Evolutionary conservation across 2,113 vertebrate species (phyloP).

Genomic region (Notarius quadriscutis): DNA sequence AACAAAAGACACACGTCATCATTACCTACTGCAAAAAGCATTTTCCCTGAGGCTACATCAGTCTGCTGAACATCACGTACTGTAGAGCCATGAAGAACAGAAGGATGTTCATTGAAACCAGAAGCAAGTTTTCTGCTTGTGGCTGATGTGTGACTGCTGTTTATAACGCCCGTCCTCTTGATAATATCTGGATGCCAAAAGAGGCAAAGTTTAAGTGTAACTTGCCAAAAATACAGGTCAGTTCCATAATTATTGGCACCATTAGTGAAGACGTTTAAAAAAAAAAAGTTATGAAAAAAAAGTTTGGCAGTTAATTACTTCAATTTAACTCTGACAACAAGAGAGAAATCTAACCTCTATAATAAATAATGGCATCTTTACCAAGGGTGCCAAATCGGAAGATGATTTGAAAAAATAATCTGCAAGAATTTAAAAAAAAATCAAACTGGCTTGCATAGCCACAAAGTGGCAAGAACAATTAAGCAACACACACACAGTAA

Average conservation of each 20-base stretch:
- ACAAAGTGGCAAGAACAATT: background rate
- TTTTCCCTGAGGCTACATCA: conserved; percentile 71
- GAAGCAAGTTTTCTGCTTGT: conserved; percentile 72
- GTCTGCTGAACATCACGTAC: conserved; percentile 70
- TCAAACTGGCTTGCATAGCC: background rate
- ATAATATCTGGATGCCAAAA: conserved; percentile 75
- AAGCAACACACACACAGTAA: background rate
- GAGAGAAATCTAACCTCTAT: background rate
- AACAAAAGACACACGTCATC: background rate
- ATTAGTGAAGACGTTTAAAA: background rate
- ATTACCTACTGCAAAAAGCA: conserved; percentile 72
- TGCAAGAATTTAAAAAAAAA: background rate
- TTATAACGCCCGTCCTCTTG: conserved; percentile 63
- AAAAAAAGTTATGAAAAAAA: background rate
- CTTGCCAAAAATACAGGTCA: background rate
- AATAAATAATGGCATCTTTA: background rate
- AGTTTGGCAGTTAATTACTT: background rate
- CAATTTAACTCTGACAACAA: background rate
- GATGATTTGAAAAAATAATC: background rate
- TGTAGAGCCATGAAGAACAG: conserved; percentile 77
- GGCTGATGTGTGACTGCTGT: conserved; percentile 35
- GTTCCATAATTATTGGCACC: background rate
- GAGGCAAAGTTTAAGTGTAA: too few species aligned
- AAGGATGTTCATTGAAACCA: conserved; percentile 32
- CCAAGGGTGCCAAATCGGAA: background rate